phyloP scores from a whole-genome alignment of 2,113 vertebrate species.

The Pseudorhombus dupliciocellatus region DNA sequence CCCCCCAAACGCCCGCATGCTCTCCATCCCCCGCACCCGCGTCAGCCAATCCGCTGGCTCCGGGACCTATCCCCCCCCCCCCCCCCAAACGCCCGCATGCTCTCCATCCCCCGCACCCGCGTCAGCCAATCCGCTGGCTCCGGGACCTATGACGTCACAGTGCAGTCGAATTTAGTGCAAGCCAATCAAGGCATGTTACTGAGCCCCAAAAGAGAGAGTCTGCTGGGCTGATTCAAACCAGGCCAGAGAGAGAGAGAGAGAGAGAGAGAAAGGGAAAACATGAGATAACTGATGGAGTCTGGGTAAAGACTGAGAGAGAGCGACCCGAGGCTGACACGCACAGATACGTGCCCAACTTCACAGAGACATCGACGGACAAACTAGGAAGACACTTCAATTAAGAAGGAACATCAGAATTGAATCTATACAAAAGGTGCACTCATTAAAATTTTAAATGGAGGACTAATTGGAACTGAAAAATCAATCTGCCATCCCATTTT shows the following conservation, averaged over 20 bases:
- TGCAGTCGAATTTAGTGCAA: slow-evolving; percentile 78
- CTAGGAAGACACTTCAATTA: background rate
- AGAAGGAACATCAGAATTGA: background rate
- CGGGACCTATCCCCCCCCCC: slow-evolving; percentile 37
- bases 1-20: slow-evolving; percentile 1
- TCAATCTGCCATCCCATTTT: background rate
- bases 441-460: background rate
- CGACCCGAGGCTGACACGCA: slow-evolving; percentile 6
- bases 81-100: slow-evolving; percentile 1
- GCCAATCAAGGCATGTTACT: slow-evolving; percentile 78
- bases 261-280: slow-evolving; percentile 49
- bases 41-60: slow-evolving; percentile 66
- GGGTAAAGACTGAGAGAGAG: background rate
- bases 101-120: slow-evolving; percentile 53
- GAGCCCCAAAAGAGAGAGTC: slow-evolving; percentile 66
- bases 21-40: slow-evolving; percentile 53
- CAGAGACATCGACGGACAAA: background rate
- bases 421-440: background rate
- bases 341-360: background rate
- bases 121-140: slow-evolving; percentile 66
- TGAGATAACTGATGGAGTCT: slow-evolving; percentile 21
- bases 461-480: background rate
- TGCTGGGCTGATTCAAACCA: slow-evolving; percentile 75
- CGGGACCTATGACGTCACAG: slow-evolving; percentile 74
- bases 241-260: slow-evolving; percentile 61